A percentile compares a stretch with the other conserved stretches of the same genome.
These are phyloP conservation scores for Cyclina sinensis DNA, from an alignment of 1,140 invertebrate species.

Conservation along the genomic window DNA sequence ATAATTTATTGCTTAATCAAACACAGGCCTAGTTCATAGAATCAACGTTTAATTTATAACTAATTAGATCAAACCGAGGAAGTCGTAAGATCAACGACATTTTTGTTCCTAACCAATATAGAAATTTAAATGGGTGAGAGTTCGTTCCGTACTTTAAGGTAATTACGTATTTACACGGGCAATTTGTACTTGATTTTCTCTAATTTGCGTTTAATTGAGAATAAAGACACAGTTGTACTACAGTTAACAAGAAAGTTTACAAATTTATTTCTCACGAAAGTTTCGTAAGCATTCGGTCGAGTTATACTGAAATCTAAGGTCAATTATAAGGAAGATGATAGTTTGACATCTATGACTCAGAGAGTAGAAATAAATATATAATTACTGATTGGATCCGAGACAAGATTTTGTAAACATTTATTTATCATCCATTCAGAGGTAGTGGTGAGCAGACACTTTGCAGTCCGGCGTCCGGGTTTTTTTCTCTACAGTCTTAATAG, in stretches of 20 bases:
- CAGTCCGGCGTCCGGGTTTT: too few species aligned
- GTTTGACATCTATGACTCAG: too few species aligned
- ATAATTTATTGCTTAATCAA: too few species aligned
- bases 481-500: too few species aligned
- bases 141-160: background rate
- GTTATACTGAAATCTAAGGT: background rate
- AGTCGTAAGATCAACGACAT: background rate
- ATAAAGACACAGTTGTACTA: background rate
- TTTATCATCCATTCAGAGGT: too few species aligned
- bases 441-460: too few species aligned
- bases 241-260: background rate
- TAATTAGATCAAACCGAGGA: background rate
- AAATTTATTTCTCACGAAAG: background rate
- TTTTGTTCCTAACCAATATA: background rate
- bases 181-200: slow-evolving; percentile 18
- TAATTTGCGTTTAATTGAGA: background rate
- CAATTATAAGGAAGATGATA: background rate
- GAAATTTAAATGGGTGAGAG: background rate
- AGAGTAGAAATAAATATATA: too few species aligned
- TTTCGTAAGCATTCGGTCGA: background rate
- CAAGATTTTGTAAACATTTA: too few species aligned
- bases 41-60: background rate
- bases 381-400: too few species aligned
- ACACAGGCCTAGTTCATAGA: too few species aligned
- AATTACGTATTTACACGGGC: slow-evolving; percentile 19